phyloP scores from a whole-genome alignment of 2,797 vertebrate genomes.

The Tragelaphus oryx region DNA sequence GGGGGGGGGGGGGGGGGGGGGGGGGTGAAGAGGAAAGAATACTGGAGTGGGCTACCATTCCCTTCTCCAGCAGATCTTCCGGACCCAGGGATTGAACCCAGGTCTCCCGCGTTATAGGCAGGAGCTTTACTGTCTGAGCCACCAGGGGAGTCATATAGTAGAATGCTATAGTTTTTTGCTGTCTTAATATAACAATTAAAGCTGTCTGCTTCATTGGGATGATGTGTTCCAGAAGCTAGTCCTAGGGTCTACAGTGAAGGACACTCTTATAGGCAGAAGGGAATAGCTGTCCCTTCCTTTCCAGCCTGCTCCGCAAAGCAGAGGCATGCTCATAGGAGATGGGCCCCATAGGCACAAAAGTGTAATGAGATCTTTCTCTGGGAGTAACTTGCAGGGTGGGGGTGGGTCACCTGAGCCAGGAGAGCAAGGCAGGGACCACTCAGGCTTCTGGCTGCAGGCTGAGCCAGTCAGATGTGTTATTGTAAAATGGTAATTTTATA shows the following conservation, averaged over 20 bases:
- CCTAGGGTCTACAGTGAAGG: not conserved
- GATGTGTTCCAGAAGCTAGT: not conserved
- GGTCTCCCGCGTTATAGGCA: too few relatives aligned
- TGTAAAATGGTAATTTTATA: slow-evolving; percentile 77
- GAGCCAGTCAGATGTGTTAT: slow-evolving; percentile 66
- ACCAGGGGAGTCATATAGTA: not conserved
- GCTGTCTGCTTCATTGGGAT: not conserved
- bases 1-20: too few relatives aligned
- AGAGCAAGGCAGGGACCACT: not conserved
- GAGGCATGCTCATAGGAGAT: not conserved
- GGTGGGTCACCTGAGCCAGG: not conserved
- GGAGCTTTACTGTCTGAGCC: too few relatives aligned
- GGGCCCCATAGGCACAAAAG: not conserved
- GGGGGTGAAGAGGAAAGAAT: too few relatives aligned
- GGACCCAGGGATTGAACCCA: accelerated
- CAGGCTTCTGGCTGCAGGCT: slow-evolving; percentile 6
- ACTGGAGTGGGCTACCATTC: too few relatives aligned
- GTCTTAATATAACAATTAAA: not conserved
- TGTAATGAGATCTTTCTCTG: slow-evolving; percentile 11
- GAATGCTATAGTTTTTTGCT: not conserved
- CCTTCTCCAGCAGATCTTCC: too few relatives aligned
- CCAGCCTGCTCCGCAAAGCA: not conserved
- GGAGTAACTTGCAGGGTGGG: not conserved
- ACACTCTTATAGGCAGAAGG: not conserved
- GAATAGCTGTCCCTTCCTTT: not conserved